These are phyloP conservation scores for Craniophora ligustri DNA, from an alignment of 2,888 invertebrate species.

Conservation along the genomic window DNA sequence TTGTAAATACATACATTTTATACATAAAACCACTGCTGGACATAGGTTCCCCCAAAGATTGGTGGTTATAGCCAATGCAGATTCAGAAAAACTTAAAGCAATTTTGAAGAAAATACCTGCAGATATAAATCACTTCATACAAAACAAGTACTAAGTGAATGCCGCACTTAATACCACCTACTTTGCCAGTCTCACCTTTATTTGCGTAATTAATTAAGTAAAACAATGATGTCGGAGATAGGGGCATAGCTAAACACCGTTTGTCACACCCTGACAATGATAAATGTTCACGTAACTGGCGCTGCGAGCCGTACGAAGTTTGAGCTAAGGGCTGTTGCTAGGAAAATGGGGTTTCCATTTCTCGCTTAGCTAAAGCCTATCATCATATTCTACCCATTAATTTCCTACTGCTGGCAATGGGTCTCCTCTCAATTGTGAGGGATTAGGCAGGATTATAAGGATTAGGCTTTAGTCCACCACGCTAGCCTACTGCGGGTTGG, in stretches of 20 bases:
- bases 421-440: too few relatives aligned
- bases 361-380: slow-evolving; percentile 1
- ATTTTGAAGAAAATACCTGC: background rate
- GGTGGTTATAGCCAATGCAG: too few relatives aligned
- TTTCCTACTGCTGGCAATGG: too few relatives aligned
- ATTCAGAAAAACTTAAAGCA: too few relatives aligned
- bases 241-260: slow-evolving; percentile 40
- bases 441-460: too few relatives aligned
- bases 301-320: slow-evolving; percentile 1
- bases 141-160: slow-evolving; percentile 6
- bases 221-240: slow-evolving; percentile 48
- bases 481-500: too few relatives aligned
- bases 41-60: too few relatives aligned
- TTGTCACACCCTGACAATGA: slow-evolving; percentile 51
- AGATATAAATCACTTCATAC: background rate
- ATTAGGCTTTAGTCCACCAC: too few relatives aligned
- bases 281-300: slow-evolving; percentile 34
- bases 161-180: background rate
- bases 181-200: slow-evolving; percentile 33
- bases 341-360: background rate
- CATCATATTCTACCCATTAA: too few relatives aligned
- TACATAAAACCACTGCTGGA: too few relatives aligned
- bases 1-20: too few relatives aligned
- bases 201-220: slow-evolving; percentile 48
- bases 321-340: background rate